Evolutionary conservation across 2,113 vertebrate genomes (phyloP), one percentile per base, ranked within the genome.

Genomic region (Bostrychus sinensis): DNA sequence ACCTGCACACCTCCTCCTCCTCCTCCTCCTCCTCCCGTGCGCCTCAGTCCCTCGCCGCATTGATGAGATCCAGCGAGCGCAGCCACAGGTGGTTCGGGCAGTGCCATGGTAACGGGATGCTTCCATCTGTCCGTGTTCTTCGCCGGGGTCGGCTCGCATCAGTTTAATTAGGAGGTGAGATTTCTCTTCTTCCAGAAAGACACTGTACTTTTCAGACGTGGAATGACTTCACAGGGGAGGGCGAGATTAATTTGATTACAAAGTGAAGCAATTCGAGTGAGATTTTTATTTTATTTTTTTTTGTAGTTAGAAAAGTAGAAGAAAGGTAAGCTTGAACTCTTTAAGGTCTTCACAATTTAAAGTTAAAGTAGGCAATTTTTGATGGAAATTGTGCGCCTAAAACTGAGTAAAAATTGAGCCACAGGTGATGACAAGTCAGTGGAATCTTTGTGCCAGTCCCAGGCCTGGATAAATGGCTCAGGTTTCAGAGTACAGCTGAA

Each of bases 31-130:
- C n/a, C n/a, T n/a, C n/a, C n/a, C n/a, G 7, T 58, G 17, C 38
- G 2, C 34, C 11, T 6, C 39, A 48, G 61, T n/a, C 53, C 45
- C 26, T 51, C 38, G 22, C 46, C 19, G 23, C 3, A 1, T 23
- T 50, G 45, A 62, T 75, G 54, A 60, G 17, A 75, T 38, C 22
- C 42, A 57, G 41, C 55, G 39, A 61, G 25, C 30, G 32, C 42
- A 62, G 66, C 45, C 66, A 77, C 61, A 77, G 45, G 74, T 81
- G 78, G 56, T 53, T 67, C 5, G 36, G 12, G 39, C 11, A 64
- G 66, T 37, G 42, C 66, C 62, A 75, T 64, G 79, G 79, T 30
- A 75, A 78, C 70, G 20, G 36, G 30, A 41, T 28, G 28, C n/a
- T 36, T 70, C 69, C 38, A 41, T 54, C 42, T 54, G 38, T 54